Conservation (phyloP, 1,140 invertebrate species). For the Drosophila jambulina region DNA sequence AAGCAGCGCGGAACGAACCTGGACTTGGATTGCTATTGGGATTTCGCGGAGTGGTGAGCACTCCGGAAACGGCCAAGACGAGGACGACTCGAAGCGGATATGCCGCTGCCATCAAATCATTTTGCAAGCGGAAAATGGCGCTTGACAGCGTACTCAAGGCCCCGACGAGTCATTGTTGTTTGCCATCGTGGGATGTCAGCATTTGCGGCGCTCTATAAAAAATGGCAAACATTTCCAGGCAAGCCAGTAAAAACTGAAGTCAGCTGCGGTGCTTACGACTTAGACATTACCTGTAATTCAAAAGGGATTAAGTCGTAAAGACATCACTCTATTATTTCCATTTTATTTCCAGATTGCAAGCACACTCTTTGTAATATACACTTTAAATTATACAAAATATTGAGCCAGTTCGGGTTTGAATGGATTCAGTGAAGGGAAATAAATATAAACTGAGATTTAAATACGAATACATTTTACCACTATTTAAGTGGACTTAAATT, state of each 20-base stretch:
- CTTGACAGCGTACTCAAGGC: slow-evolving; percentile 52
- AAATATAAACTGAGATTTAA: background rate
- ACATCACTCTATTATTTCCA: too few species aligned
- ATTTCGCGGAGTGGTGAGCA: background rate
- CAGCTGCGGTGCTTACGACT: background rate
- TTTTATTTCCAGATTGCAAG: background rate
- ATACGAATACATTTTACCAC: background rate
- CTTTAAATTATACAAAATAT: background rate
- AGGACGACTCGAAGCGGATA: slow-evolving; percentile 65
- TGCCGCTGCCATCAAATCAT: slow-evolving; percentile 81
- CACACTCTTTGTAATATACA: too few species aligned
- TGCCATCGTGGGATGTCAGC: slow-evolving; percentile 54
- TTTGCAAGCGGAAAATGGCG: slow-evolving; percentile 80
- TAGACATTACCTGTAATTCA: background rate
- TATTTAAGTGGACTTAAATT: background rate
- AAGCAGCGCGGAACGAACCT: slow-evolving; percentile 66
- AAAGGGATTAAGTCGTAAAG: background rate
- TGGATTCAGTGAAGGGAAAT: too few species aligned
- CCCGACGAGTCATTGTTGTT: slow-evolving; percentile 46
- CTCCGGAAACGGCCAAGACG: slow-evolving; percentile 29
- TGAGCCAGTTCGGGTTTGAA: background rate
- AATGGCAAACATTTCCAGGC: slow-evolving; percentile 55
- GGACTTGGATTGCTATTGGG: slow-evolving; percentile 2
- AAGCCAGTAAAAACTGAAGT: slow-evolving; percentile 26
- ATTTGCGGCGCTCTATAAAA: slow-evolving; percentile 62